These are phyloP conservation scores for Noturus placidus DNA, from an alignment of 2,113 vertebrate species.

Conservation along the genomic window DNA sequence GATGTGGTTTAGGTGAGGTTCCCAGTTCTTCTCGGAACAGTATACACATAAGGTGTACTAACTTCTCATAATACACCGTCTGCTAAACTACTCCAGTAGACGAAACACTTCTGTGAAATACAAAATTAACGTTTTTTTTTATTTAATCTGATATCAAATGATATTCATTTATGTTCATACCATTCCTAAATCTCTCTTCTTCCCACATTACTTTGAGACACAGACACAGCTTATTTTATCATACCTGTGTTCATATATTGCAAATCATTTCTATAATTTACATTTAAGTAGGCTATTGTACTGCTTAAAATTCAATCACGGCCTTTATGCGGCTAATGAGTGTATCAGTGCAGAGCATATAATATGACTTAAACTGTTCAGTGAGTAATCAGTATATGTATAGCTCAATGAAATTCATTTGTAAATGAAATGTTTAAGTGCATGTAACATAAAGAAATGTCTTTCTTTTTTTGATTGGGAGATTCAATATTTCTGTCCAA, in stretches of 20 bases:
- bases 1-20: slow-evolving; percentile 54
- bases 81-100: slow-evolving; percentile 2
- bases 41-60: slow-evolving; percentile 22
- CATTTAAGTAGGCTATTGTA: not conserved
- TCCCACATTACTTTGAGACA: not conserved
- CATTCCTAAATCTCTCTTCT: not conserved
- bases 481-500: not conserved
- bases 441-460: not conserved
- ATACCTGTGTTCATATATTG: not conserved
- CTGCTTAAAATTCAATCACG: not conserved
- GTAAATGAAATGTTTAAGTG: not conserved
- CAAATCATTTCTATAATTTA: not conserved
- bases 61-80: slow-evolving; percentile 42
- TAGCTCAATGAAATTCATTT: not conserved
- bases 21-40: slow-evolving; percentile 46
- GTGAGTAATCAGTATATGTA: not conserved
- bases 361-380: not conserved
- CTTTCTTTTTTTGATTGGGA: not conserved
- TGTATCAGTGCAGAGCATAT: not conserved
- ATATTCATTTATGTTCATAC: not conserved
- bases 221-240: not conserved
- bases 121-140: not conserved
- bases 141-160: not conserved
- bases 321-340: not conserved
- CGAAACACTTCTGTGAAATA: not conserved